Percentiles rank a stretch among this genome's conserved stretches.
These are phyloP conservation scores for Apis dorsata DNA, from an alignment of 1,140 invertebrate genomes.

Conservation along the genomic window DNA sequence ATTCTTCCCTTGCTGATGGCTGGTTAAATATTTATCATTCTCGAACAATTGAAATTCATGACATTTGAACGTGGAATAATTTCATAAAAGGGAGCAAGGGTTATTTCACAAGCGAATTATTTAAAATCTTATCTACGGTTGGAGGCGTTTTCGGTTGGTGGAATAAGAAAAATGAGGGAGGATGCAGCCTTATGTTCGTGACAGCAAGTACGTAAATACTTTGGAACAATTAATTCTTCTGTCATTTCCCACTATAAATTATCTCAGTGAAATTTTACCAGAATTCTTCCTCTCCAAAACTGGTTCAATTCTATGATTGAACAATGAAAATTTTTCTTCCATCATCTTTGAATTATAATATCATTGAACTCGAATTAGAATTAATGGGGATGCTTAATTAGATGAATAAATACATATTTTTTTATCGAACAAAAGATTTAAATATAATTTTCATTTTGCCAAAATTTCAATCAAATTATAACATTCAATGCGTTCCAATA, in stretches of 20 bases:
- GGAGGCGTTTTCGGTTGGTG: no score
- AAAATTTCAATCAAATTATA: no score
- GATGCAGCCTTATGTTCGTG: slow-evolving; percentile 9
- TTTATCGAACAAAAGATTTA: no score
- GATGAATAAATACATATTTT: no score
- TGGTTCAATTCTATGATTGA: not conserved
- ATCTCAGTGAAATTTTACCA: not conserved
- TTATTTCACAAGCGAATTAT: not conserved
- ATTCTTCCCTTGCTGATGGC: no score
- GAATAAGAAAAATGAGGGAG: not conserved
- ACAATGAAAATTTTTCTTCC: not conserved
- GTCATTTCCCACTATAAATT: slow-evolving; percentile 3
- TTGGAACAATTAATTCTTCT: slow-evolving; percentile 13
- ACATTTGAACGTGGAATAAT: not conserved
- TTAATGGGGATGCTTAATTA: not conserved
- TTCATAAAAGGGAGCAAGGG: not conserved
- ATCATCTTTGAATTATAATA: no score
- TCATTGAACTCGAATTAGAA: not conserved
- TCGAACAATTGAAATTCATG: not conserved
- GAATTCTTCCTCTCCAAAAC: not conserved
- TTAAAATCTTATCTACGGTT: slow-evolving; percentile 7
- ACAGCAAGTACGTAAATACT: slow-evolving; percentile 15
- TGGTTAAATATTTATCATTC: not conserved
- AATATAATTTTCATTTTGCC: no score
- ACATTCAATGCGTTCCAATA: not conserved